A percentile compares a stretch with the other conserved stretches of the same genome.
These are phyloP conservation scores for Leptoteleia sp. DNA, from an alignment of 1,140 invertebrate genomes.

Conservation along the genomic window DNA sequence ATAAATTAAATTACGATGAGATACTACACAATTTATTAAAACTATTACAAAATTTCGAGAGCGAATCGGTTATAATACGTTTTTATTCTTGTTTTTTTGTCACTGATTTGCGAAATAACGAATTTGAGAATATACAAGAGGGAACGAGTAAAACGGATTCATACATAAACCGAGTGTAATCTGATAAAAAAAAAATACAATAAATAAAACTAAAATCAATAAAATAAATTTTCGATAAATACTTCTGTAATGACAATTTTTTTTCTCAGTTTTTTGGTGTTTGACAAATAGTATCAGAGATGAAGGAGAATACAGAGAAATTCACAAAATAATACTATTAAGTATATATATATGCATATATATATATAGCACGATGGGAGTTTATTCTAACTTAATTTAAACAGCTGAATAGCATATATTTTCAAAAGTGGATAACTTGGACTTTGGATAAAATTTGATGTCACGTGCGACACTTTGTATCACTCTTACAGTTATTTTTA, in stretches of 20 bases:
- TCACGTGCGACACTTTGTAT: constrained; percentile 63
- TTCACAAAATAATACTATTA: constrained; percentile 68
- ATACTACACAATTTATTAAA: constrained; percentile 73
- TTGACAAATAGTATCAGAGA: constrained; percentile 65
- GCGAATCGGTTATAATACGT: constrained; percentile 68
- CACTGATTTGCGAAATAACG: constrained; percentile 56
- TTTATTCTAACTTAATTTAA: constrained; percentile 74
- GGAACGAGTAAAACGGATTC: constrained; percentile 54
- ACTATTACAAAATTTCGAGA: constrained; percentile 74
- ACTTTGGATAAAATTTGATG: constrained; percentile 77
- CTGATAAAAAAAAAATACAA: constrained; percentile 42
- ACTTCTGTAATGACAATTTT: constrained; percentile 63
- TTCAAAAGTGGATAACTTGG: constrained; percentile 75
- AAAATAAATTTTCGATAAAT: constrained; percentile 39
- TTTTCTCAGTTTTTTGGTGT: constrained; percentile 52
- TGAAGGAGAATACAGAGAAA: constrained; percentile 67
- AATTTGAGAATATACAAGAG: constrained; percentile 30
- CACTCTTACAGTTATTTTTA: constrained; percentile 30
- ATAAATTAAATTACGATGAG: constrained; percentile 75
- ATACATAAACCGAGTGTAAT: constrained; percentile 34
- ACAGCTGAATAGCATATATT: constrained; percentile 74
- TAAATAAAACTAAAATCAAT: too few relatives aligned
- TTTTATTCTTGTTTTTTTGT: too few relatives aligned
- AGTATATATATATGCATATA: constrained; percentile 57
- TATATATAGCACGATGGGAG: constrained; percentile 69